Base-by-base conservation (phyloP, 2,888 invertebrate genomes). In the Pheosia tremula region DNA sequence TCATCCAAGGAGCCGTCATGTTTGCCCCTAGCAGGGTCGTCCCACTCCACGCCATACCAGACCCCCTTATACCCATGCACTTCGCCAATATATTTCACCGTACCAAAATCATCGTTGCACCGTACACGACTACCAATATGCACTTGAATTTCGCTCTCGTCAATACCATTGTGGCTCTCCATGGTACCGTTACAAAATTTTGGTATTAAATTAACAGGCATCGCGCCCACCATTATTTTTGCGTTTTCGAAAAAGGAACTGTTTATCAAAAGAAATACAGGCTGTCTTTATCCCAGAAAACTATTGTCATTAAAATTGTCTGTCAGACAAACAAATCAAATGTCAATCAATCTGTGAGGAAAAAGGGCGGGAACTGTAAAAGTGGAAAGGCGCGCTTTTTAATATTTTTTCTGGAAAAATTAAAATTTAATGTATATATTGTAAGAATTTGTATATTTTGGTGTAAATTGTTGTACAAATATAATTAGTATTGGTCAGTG, bases 31-130 rank as follows among this genome's bases (percentile, higher is more conserved):
- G 92, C 89, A 4, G 95, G 94, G 78, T 98, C 96, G 86, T 99
- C 99, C 99, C 99, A 99, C 85, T 99, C 99, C n/a, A 99, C 95
- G 0, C 99, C 99, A 61, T 98, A 94, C 99, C 99, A 99, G 43
- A 93, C 83, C 54, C 97, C 97, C 62, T 94, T 89, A 77, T 96
- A 95, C 0, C 96, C 96, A 66, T 95, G 95, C 59, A 96, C 95
- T 83, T 95, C 95, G 57, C 98, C 98, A 67, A 97, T 95, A 88
- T 96, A 98, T 82, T 95, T 95, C 39, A 98, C 95, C 7, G 92
- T 93, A 68, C 87, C 94, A 75, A 91, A 90, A 81, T 93, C 89
- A 63, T 91, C 87, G 67, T 82, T 86, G 71, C 87, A 86, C 80
- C 89, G 91, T 57, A 93, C 78, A 41, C 93, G 86, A 83, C 91